phyloP scores from a whole-genome alignment of 2,888 invertebrate species.

The Scaptomyza caliginosa region DNA sequence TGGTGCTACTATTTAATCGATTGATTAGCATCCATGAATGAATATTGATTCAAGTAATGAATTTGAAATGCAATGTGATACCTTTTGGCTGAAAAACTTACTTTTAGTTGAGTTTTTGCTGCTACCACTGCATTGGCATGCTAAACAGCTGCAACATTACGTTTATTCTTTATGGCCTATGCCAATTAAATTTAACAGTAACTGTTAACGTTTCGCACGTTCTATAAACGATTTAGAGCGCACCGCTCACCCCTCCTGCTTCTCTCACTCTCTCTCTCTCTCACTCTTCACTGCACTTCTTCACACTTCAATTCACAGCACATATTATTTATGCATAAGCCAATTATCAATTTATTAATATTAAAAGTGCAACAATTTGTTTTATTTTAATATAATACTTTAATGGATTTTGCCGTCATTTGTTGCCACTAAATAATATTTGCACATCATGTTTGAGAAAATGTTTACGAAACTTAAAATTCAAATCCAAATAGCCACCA shows the following conservation, averaged over 20 bases:
- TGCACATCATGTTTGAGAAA: conserved; percentile 16
- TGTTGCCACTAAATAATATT: background rate
- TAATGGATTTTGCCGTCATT: background rate
- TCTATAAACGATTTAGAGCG: conserved; percentile 60
- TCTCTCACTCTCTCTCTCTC: background rate
- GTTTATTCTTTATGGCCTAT: conserved; percentile 4
- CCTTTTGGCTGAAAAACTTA: conserved; percentile 6
- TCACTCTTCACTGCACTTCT: conserved; percentile 11
- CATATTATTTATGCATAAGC: conserved; percentile 17
- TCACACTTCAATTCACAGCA: conserved; percentile 17
- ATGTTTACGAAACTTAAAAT: conserved; percentile 22
- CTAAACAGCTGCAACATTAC: conserved; percentile 39
- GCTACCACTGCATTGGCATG: conserved; percentile 49
- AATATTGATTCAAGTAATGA: conserved; percentile 2
- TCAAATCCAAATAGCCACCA: conserved; percentile 18
- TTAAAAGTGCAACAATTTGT: conserved; percentile 1
- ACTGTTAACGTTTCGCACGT: conserved; percentile 58
- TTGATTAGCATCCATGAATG: conserved; percentile 27
- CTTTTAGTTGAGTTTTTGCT: background rate
- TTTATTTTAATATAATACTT: conserved; percentile 1
- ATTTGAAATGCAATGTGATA: conserved; percentile 3
- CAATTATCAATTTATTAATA: conserved; percentile 6
- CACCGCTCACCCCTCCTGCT: conserved; percentile 23
- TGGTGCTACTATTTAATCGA: conserved; percentile 8
- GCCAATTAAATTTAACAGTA: conserved; percentile 31